Percentiles rank a stretch among this genome's conserved stretches.
These are phyloP conservation scores for Cheilosia vulpina DNA, from an alignment of 2,888 invertebrate genomes.

Conservation along the genomic window DNA sequence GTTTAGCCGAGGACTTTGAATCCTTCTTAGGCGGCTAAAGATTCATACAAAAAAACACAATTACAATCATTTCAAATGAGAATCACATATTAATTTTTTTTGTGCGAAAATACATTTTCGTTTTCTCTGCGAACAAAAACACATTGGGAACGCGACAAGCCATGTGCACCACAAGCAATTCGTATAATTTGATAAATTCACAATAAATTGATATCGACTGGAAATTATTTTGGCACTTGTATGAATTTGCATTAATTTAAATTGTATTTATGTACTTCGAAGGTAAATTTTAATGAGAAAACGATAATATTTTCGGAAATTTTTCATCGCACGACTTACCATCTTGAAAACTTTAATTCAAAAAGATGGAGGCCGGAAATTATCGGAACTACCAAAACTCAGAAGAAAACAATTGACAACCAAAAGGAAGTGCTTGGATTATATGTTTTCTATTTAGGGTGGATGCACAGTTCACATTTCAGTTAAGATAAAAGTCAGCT, in stretches of 20 bases:
- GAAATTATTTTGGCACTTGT: not conserved
- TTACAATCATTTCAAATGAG: not conserved
- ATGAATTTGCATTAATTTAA: not conserved
- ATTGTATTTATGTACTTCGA: not conserved
- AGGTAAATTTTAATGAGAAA: conserved; percentile 30
- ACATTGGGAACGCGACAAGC: not conserved
- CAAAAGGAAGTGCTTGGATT: conserved; percentile 18
- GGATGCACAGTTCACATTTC: not conserved
- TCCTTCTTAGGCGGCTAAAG: conserved; percentile 97
- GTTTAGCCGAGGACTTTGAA: conserved; percentile 94
- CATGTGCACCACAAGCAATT: conserved; percentile 40
- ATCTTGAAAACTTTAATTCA: conserved; percentile 82
- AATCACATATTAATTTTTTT: not conserved
- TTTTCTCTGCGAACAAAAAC: conserved; percentile 4
- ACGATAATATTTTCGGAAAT: conserved; percentile 74
- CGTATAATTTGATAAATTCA: conserved; percentile 16
- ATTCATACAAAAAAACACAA: not conserved
- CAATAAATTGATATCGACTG: not conserved
- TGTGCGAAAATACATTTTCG: conserved; percentile 5
- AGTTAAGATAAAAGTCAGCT: no score
- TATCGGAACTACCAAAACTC: conserved; percentile 79
- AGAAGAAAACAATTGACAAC: conserved; percentile 49
- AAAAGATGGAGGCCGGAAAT: conserved; percentile 83
- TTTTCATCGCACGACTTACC: conserved; percentile 80
- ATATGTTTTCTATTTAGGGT: not conserved